These are phyloP conservation scores for Augiades crinisus DNA, from an alignment of 2,888 invertebrate genomes.

Conservation along the genomic window DNA sequence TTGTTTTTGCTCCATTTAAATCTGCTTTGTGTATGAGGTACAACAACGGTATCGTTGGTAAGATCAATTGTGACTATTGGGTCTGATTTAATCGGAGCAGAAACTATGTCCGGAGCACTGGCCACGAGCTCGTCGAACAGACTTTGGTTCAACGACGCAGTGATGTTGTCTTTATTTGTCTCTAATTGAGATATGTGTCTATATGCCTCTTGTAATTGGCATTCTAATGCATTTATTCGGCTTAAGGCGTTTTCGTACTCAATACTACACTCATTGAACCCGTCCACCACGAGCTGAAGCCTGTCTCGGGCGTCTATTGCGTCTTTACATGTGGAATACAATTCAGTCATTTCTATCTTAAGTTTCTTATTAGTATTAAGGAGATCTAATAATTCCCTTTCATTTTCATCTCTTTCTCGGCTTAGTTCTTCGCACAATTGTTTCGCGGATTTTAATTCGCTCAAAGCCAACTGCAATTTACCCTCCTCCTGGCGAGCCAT, in stretches of 20 bases:
- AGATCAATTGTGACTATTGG: neutral
- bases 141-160: neutral
- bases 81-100: neutral
- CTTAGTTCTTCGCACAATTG: too few species aligned
- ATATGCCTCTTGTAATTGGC: neutral
- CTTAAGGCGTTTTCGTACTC: neutral
- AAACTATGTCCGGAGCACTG: neutral
- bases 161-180: neutral
- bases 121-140: neutral
- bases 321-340: neutral
- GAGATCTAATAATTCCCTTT: too few species aligned
- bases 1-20: neutral
- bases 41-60: neutral
- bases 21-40: neutral
- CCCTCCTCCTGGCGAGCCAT: too few species aligned
- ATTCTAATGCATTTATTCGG: neutral
- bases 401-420: too few species aligned
- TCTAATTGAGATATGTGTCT: neutral
- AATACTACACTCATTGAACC: neutral
- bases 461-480: too few species aligned
- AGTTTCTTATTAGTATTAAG: neutral
- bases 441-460: too few species aligned
- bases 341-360: neutral
- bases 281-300: neutral
- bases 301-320: neutral